Conservation (phyloP, 2,113 vertebrate species). For the Cebidichthys violaceus region DNA sequence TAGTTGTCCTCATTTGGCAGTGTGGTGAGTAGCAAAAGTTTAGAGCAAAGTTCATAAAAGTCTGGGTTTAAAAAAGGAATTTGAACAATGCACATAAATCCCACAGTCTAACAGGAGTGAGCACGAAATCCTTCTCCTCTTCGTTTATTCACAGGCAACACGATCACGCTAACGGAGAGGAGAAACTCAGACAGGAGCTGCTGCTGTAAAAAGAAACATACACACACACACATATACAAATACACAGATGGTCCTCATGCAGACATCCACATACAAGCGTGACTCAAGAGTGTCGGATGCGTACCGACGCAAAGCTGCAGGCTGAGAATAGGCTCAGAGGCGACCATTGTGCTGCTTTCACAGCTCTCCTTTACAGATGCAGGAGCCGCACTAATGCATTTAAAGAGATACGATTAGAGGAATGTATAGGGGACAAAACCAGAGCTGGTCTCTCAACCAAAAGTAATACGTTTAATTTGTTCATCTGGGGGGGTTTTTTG, state of each 20-base stretch:
- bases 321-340: constrained; percentile 1
- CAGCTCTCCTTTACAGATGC: not conserved
- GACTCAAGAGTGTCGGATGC: constrained; percentile 9
- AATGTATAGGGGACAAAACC: constrained; percentile 13
- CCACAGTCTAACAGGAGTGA: not conserved
- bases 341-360: not conserved
- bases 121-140: not conserved
- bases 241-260: not conserved
- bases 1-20: constrained; percentile 26
- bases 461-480: too few relatives aligned
- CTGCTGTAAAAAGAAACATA: not conserved
- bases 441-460: constrained; percentile 3
- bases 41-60: constrained; percentile 8
- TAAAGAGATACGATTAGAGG: constrained; percentile 39
- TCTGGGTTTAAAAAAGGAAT: constrained; percentile 8
- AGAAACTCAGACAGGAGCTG: not conserved
- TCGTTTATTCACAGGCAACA: constrained; percentile 1
- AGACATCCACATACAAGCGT: not conserved
- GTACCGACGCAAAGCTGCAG: constrained; percentile 6
- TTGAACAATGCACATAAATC: not conserved
- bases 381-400: constrained; percentile 30
- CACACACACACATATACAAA: not conserved
- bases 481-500: too few relatives aligned
- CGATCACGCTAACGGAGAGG: not conserved
- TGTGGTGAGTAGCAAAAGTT: not conserved